Base-by-base conservation (phyloP, 2,888 invertebrate species). In the Minunthozetes semirufus region DNA sequence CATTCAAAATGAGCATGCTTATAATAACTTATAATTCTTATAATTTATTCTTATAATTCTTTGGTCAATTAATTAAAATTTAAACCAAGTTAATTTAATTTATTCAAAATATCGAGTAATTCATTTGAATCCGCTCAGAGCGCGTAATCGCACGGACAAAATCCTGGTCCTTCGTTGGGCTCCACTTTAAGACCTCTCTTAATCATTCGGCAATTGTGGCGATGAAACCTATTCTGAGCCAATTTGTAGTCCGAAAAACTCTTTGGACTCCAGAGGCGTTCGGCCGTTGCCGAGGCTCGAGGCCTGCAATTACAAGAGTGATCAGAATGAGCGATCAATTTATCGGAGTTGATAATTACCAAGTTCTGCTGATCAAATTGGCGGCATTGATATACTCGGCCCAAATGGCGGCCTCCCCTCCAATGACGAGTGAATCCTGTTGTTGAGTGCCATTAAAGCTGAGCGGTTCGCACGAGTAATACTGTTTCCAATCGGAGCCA, bases 351-450 rank as follows among this genome's bases (percentile, higher is more conserved):
- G 15, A 46, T 19, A 79, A 81, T 79, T 77, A 85, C 90, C 94
- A 95, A 13, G 92, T 87, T 75, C 85, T 81, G 0, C 86, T 82
- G 75, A 87, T 83, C n/a, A 87, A 80, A 80, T 88, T 88, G 22
- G 86, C 86, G 50, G 84, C 85, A 81, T 94, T 91, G 0, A 93
- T 91, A 79, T 87, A 89, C 83, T 96, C 95, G 1, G 88, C 88
- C 94, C 94, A 95, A 89, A 96, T 90, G 80, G 93, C 93, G 0
- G 93, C 92, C 82, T 94, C 94, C 0, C 95, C 95, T 0, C 96
- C 95, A 17, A 93, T 82, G 38, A 95, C 88, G 72, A 89, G 84
- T 1, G 85, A 80, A 79, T 89, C 87, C 80, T 89, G 87, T 4
- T 80, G 81, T 19, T 80, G 81, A 2, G 83, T 77, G 56, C 77